These are phyloP conservation scores for Agelaius phoeniceus DNA, from an alignment of 2,113 vertebrate genomes.

Conservation along the genomic window DNA sequence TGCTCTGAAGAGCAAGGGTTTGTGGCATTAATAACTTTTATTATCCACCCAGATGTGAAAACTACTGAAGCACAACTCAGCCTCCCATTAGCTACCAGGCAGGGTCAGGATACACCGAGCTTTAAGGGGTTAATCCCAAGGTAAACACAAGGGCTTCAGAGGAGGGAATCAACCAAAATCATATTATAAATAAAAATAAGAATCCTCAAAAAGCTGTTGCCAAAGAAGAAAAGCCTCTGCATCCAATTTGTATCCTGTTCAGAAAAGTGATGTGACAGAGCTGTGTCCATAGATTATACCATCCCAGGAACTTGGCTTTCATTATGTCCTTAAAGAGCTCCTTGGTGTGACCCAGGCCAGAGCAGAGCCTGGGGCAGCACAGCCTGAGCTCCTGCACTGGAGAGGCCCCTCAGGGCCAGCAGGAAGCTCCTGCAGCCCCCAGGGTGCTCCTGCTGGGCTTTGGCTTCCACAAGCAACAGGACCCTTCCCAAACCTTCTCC, in stretches of 20 bases:
- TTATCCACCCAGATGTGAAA: not conserved
- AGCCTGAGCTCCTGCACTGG: not conserved
- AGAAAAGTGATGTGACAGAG: constrained; percentile 48
- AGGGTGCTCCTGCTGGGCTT: not conserved
- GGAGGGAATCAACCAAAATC: constrained; percentile 1
- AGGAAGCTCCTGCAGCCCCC: not conserved
- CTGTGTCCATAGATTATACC: not conserved
- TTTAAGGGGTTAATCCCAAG: not conserved
- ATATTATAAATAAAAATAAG: constrained; percentile 20
- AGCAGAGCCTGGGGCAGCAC: constrained; percentile 24
- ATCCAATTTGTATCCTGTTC: constrained; percentile 38
- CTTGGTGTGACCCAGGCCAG: not conserved
- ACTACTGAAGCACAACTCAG: not conserved
- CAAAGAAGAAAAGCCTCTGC: constrained; percentile 20
- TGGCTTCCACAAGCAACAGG: not conserved
- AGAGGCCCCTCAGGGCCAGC: not conserved
- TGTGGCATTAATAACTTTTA: not conserved
- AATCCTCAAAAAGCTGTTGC: not conserved
- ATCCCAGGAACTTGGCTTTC: constrained; percentile 54
- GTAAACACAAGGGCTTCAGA: not conserved
- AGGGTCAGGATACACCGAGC: not conserved
- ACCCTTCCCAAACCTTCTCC: not conserved
- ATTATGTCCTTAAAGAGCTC: constrained; percentile 41
- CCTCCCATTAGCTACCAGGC: not conserved
- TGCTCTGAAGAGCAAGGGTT: not conserved